Conservation (phyloP, 2,797 vertebrate species). For the Crax fasciolata region DNA sequence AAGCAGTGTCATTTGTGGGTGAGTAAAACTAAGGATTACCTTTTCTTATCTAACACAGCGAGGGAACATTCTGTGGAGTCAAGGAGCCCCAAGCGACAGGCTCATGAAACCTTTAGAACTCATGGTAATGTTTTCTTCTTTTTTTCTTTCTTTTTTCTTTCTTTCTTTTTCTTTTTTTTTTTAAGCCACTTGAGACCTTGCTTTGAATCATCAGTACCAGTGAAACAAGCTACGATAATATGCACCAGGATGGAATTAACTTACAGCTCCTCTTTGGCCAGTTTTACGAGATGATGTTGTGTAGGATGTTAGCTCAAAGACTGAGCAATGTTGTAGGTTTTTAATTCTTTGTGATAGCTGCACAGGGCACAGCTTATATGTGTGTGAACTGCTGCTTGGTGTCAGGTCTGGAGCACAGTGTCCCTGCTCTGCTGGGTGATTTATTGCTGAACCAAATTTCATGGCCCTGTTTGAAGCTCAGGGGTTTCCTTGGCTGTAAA, state of each 20-base stretch:
- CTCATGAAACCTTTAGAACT: constrained; percentile 13
- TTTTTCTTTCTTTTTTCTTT: neutral
- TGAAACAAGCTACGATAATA: neutral
- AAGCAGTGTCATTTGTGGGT: rapidly evolving
- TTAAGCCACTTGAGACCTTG: neutral
- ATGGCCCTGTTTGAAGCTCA: neutral
- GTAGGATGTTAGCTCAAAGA: neutral
- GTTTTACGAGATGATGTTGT: neutral
- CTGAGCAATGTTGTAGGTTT: neutral
- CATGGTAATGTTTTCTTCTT: neutral
- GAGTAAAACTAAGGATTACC: neutral
- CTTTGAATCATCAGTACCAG: neutral
- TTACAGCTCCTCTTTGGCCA: neutral
- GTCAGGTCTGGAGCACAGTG: neutral
- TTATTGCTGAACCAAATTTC: neutral
- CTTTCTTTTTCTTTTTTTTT: neutral
- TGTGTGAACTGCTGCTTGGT: neutral
- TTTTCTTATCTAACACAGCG: neutral
- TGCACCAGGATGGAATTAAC: neutral
- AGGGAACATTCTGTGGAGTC: neutral
- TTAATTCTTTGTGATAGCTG: neutral
- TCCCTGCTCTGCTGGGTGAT: neutral
- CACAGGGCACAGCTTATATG: rapidly evolving
- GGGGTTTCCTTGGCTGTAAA: neutral
- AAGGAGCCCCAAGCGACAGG: neutral